Evolutionary conservation across 2,113 vertebrate genomes (phyloP).

Genomic region (Lagopus muta): DNA sequence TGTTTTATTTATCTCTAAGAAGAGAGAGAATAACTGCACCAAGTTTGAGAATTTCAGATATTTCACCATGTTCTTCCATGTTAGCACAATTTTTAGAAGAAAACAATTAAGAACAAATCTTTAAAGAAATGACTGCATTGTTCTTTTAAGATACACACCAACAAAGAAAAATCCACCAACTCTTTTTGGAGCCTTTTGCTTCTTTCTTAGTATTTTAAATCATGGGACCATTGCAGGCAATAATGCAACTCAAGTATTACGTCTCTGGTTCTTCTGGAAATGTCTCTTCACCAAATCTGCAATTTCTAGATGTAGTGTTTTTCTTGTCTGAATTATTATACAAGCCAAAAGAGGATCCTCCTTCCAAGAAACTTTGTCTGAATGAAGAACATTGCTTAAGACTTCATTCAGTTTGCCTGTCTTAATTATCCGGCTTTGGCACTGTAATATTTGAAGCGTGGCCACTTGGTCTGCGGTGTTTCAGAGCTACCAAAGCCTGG

Average conservation of each 20-base stretch:
- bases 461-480: not conserved
- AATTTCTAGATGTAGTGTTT: not conserved
- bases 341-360: not conserved
- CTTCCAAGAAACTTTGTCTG: not conserved
- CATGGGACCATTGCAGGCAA: rapidly evolving
- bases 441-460: not conserved
- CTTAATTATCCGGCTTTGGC: not conserved
- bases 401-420: not conserved
- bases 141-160: not conserved
- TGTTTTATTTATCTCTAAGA: slow-evolving; percentile 20
- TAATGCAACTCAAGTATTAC: not conserved
- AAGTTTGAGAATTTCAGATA: not conserved
- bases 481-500: not conserved
- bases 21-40: slow-evolving; percentile 19
- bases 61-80: not conserved
- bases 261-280: not conserved
- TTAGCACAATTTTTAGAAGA: not conserved
- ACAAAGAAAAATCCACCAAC: not conserved
- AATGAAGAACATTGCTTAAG: not conserved
- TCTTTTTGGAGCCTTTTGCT: not conserved
- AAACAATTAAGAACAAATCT: not conserved
- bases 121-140: not conserved
- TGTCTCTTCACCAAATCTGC: not conserved
- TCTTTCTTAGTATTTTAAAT: not conserved
- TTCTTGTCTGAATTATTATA: not conserved